Conservation (phyloP, 1,140 invertebrate species). For the Galendromus occidentalis region DNA sequence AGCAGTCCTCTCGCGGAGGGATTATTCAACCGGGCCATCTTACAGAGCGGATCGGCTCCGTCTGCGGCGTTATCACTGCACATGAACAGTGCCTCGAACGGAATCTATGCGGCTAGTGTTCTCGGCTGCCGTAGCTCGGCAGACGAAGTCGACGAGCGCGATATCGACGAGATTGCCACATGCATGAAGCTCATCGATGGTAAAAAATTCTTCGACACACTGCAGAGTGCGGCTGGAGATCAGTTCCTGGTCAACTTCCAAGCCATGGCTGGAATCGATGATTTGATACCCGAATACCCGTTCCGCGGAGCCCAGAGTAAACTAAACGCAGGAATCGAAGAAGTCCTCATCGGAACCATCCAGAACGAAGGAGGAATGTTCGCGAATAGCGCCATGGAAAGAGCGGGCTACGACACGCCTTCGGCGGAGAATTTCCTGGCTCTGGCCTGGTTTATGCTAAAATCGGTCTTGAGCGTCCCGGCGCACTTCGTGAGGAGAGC, state of each 20-base stretch:
- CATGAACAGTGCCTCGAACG: background rate
- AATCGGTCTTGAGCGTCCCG: background rate
- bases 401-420: background rate
- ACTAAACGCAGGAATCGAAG: background rate
- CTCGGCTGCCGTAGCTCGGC: background rate
- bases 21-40: background rate
- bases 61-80: background rate
- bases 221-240: background rate
- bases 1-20: background rate
- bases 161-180: background rate
- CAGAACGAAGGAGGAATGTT: background rate
- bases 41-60: background rate
- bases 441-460: background rate
- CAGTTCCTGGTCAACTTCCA: background rate
- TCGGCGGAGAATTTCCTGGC: background rate
- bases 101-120: background rate
- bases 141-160: background rate
- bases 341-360: background rate
- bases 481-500: background rate
- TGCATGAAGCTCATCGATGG: background rate
- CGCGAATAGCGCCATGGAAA: background rate
- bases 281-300: background rate
- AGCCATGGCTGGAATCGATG: background rate
- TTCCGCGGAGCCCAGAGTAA: background rate
- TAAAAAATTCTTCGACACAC: background rate